Evolutionary conservation across 2,888 invertebrate genomes (phyloP), one percentile per base, ranked within the genome.

Genomic region (Lycophotia porphyrea): DNA sequence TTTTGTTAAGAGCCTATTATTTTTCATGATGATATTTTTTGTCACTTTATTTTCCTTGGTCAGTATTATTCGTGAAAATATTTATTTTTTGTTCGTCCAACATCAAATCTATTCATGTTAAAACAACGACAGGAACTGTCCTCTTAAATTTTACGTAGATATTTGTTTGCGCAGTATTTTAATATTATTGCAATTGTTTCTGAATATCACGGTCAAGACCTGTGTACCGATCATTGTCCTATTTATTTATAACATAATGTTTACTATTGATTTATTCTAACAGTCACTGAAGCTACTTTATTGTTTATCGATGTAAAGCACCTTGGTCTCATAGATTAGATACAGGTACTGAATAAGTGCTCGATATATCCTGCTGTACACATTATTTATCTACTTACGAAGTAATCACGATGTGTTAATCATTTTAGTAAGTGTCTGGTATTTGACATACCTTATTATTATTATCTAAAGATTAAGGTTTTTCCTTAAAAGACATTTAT

Each of bases 271-370:
- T 34, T 31, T 27, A 39, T 15, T 9, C 8, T 55, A n/a, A 39
- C 15, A 64, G 15, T 64, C 21, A 24, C 34, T 82, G 24, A 24
- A 63, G 31, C 8, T 47, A 63, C 18, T n/a, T 66, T 44, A 81
- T 71, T 81, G 64, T 71, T 76, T 69, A 85, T 71, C 85, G 49
- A 61, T 75, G 42, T 68, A 49, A 68, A 76, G 15, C 27, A 71
- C 65, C 68, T 81, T 71, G 27, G 68, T 60, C 61, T 81, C 47
- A 58, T 15, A 69, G 82, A 82, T 85, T 66, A 81, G 76, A 76
- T 81, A 81, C 27, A 80, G 34, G 55, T 74, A 63, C 61, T 71
- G 71, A 71, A 81, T 58, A 71, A 74, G 71, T 65, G 52, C 36
- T 74, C 55, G 75, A 71, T 65, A 39, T 80, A 64, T 81, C 71